Evolutionary conservation across 1,140 invertebrate genomes (phyloP).

Genomic region (Globodera rostochiensis): DNA sequence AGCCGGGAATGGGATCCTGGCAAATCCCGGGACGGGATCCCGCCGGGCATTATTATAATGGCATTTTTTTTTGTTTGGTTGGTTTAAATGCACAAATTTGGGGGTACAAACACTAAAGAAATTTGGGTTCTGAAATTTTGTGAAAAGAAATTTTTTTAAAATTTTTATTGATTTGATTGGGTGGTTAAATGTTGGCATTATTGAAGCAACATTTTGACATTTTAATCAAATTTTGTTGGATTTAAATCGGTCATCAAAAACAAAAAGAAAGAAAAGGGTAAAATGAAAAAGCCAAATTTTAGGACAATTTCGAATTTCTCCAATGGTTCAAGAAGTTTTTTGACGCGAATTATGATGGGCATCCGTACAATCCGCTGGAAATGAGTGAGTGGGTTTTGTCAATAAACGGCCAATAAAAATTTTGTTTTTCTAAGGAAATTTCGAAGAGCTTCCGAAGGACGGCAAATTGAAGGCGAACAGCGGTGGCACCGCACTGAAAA

Average conservation of each 20-base stretch:
- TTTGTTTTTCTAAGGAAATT: constrained; percentile 75
- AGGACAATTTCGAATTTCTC: constrained; percentile 97
- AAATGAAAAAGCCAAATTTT: constrained; percentile 32
- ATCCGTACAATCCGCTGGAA: constrained; percentile 86
- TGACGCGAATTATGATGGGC: constrained; percentile 96
- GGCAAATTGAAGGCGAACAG: constrained; percentile 46
- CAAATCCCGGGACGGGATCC: no score
- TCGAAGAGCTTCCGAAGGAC: constrained; percentile 70
- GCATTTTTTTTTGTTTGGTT: no score
- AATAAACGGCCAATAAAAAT: not conserved
- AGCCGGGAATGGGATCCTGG: not conserved
- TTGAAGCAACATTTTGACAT: constrained; percentile 4
- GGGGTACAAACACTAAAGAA: no score
- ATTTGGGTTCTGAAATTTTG: no score
- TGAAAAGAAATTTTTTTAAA: no score
- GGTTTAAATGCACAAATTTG: no score
- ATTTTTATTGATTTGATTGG: no score
- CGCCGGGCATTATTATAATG: no score
- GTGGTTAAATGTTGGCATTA: not conserved
- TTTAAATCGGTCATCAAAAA: not conserved
- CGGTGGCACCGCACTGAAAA: constrained; percentile 12
- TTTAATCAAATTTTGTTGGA: constrained; percentile 6
- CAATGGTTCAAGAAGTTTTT: constrained; percentile 99
- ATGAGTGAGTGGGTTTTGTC: constrained; percentile 74
- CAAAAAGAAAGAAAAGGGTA: not conserved